Evolutionary conservation across 2,797 vertebrate genomes (phyloP).

Genomic region (Oreochromis grahami): DNA sequence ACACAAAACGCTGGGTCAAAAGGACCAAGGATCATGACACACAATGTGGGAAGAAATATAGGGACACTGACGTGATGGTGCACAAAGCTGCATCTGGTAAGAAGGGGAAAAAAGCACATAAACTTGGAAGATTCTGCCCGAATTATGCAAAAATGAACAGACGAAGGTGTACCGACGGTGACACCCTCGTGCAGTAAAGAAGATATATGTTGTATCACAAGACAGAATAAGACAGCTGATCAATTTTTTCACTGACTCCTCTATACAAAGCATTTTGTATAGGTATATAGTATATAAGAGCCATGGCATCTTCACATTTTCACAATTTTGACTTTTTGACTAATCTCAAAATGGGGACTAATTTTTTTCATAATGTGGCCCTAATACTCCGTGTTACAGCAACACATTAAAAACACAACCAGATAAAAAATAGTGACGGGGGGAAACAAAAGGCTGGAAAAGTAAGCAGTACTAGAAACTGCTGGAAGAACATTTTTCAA

Average conservation of each 20-base stretch:
- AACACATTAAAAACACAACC: background rate
- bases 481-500: background rate
- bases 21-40: too few species aligned
- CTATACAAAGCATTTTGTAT: background rate
- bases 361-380: background rate
- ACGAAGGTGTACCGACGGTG: background rate
- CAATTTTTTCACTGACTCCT: background rate
- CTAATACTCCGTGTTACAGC: background rate
- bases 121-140: rapidly evolving
- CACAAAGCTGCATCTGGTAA: background rate
- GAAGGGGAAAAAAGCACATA: rapidly evolving
- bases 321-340: background rate
- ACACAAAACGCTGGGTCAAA: too few species aligned
- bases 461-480: background rate
- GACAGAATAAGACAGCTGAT: background rate
- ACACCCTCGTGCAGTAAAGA: background rate
- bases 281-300: background rate
- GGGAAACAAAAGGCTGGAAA: background rate
- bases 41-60: background rate
- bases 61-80: background rate
- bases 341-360: background rate
- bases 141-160: background rate
- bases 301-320: background rate
- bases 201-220: background rate
- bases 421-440: background rate